Conservation (phyloP, 1,140 invertebrate species). For the Neodiprion fabricii region DNA sequence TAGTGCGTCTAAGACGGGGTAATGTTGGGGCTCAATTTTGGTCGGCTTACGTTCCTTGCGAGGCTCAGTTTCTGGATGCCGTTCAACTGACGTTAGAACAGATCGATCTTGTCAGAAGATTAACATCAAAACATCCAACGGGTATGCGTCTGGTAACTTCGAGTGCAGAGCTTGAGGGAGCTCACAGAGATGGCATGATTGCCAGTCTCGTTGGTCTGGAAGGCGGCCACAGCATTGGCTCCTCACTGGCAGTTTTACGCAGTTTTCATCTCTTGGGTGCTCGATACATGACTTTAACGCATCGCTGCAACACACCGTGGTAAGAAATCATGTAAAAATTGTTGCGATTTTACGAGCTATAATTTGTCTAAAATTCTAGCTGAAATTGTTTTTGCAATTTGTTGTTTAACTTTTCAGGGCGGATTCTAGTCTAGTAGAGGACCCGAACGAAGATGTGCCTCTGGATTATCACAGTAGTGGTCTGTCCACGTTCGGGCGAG, state of each 20-base stretch:
- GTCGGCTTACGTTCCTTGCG: slow-evolving; percentile 88
- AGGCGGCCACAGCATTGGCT: slow-evolving; percentile 85
- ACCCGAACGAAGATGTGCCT: slow-evolving; percentile 58
- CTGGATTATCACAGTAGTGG: slow-evolving; percentile 68
- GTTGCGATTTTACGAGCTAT: not conserved
- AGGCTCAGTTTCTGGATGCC: slow-evolving; percentile 80
- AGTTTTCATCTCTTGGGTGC: slow-evolving; percentile 85
- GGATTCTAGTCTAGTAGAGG: slow-evolving; percentile 61
- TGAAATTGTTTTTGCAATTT: slow-evolving; percentile 14
- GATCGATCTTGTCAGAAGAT: slow-evolving; percentile 80
- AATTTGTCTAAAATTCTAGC: not conserved
- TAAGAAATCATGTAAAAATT: slow-evolving; percentile 43
- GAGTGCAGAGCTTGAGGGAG: slow-evolving; percentile 73
- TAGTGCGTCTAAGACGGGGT: slow-evolving; percentile 61
- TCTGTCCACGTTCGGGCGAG: slow-evolving; percentile 74
- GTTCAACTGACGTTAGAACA: slow-evolving; percentile 83
- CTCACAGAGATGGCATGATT: slow-evolving; percentile 77
- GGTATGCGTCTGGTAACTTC: slow-evolving; percentile 63
- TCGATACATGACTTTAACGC: slow-evolving; percentile 84
- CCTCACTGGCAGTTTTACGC: slow-evolving; percentile 79
- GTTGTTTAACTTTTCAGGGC: slow-evolving; percentile 51
- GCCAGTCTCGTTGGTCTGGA: slow-evolving; percentile 86
- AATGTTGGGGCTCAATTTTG: slow-evolving; percentile 79
- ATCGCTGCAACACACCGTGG: slow-evolving; percentile 90
- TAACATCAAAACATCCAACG: slow-evolving; percentile 67